These are phyloP conservation scores for Eurypyga helias DNA, from an alignment of 2,113 vertebrate genomes.

Conservation along the genomic window DNA sequence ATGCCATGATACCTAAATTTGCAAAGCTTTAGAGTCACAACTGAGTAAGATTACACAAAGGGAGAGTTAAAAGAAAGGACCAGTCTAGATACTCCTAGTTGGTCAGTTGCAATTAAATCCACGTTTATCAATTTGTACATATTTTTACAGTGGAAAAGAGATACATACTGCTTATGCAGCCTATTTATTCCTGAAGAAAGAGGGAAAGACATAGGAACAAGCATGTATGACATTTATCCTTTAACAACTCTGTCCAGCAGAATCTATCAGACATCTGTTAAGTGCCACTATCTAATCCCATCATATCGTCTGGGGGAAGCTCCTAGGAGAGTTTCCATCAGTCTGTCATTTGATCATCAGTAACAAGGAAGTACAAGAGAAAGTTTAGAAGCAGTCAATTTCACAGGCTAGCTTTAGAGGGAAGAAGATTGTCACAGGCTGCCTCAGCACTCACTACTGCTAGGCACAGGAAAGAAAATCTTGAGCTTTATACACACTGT, in stretches of 20 bases:
- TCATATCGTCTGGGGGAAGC: neutral
- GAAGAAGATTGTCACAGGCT: neutral
- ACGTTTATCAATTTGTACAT: neutral
- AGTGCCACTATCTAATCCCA: neutral
- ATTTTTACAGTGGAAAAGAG: neutral
- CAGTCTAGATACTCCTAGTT: too few relatives aligned
- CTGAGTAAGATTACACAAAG: neutral
- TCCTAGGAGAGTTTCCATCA: neutral
- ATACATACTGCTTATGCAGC: neutral
- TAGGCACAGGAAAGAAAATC: neutral
- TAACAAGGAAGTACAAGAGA: neutral
- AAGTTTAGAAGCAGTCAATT: neutral
- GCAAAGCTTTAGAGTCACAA: neutral
- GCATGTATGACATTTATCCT: fast-evolving
- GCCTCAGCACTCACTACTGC: neutral
- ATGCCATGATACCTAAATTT: neutral
- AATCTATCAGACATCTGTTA: neutral
- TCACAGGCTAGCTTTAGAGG: neutral
- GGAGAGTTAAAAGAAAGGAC: fast-evolving
- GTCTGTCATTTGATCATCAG: neutral
- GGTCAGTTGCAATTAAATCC: neutral
- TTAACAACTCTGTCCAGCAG: neutral
- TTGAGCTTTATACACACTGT: neutral
- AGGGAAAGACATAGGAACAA: neutral
- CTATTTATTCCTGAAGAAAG: neutral